These are phyloP conservation scores for Rhodeus uyekii DNA, from an alignment of 2,797 vertebrate genomes.

Conservation along the genomic window DNA sequence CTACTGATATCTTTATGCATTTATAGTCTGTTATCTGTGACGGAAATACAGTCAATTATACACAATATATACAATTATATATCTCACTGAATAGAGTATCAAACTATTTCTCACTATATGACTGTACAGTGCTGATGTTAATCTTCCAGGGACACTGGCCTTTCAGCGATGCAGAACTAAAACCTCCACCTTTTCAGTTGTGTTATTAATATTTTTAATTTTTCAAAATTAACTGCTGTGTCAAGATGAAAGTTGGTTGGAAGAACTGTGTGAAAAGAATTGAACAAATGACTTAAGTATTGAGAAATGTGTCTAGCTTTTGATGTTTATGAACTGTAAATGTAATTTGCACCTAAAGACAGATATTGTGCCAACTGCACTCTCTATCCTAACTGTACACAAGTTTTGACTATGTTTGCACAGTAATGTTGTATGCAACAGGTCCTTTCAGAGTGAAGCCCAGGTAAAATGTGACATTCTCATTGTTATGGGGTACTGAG, in stretches of 20 bases:
- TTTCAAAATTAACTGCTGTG: no score
- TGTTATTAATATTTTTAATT: no score
- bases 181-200: background rate
- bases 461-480: constrained; percentile 84
- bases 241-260: no score
- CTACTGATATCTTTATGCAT: no score
- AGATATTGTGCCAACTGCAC: background rate
- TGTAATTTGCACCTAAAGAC: background rate
- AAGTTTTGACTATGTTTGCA: constrained; percentile 50
- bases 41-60: background rate
- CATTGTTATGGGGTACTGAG: constrained; percentile 79
- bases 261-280: no score
- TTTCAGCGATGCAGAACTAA: background rate
- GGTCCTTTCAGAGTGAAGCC: constrained; percentile 83
- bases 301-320: no score
- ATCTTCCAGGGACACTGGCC: background rate
- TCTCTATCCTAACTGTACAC: fast-evolving
- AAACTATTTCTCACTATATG: background rate
- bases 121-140: background rate
- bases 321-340: no score
- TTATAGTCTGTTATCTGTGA: no score
- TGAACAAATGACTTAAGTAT: no score
- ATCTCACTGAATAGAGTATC: background rate
- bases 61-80: background rate
- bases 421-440: constrained; percentile 76